A percentile compares a stretch with the other conserved stretches of the same genome.
Evolutionary conservation across 2,113 vertebrate genomes (phyloP).

Genomic region (Oryzias celebensis): DNA sequence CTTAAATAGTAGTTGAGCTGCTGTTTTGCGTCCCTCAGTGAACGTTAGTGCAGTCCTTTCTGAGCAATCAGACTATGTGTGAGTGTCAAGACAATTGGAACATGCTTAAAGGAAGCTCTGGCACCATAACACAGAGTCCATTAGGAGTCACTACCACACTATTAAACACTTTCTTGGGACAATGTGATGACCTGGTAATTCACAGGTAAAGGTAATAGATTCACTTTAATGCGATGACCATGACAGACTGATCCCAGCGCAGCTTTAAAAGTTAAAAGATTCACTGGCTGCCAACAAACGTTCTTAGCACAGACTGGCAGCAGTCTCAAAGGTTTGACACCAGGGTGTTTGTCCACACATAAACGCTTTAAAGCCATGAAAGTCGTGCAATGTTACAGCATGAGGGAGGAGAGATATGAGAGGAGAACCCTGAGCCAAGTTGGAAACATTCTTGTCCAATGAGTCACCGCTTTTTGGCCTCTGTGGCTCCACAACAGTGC

Average conservation of each 20-base stretch:
- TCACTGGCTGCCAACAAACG: background rate
- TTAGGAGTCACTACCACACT: slow-evolving; percentile 31
- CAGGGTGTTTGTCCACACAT: slow-evolving; percentile 13
- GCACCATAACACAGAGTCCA: slow-evolving; percentile 26
- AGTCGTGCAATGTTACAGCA: slow-evolving; percentile 28
- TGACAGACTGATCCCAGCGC: slow-evolving; percentile 24
- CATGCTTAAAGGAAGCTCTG: slow-evolving; percentile 6
- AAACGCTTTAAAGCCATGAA: slow-evolving; percentile 20
- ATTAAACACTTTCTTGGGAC: slow-evolving; percentile 28
- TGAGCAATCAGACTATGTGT: slow-evolving; percentile 3
- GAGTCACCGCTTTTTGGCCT: slow-evolving; percentile 54
- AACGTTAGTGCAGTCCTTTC: slow-evolving; percentile 8
- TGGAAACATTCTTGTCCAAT: slow-evolving; percentile 57
- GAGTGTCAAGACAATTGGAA: slow-evolving; percentile 16
- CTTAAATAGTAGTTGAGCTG: slow-evolving; percentile 7
- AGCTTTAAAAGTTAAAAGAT: slow-evolving; percentile 24
- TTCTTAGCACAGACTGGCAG: slow-evolving; percentile 4
- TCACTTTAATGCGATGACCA: slow-evolving; percentile 12
- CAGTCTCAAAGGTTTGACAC: slow-evolving; percentile 18
- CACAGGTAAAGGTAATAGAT: slow-evolving; percentile 23
- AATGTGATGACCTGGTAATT: slow-evolving; percentile 30
- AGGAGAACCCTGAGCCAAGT: slow-evolving; percentile 22
- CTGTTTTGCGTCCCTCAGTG: background rate
- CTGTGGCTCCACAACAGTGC: slow-evolving; percentile 22
- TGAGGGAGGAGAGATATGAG: slow-evolving; percentile 25